Percentiles rank a stretch among this genome's conserved stretches.
Conservation (phyloP, 1,140 invertebrate species). For the Solenopsis invicta region DNA sequence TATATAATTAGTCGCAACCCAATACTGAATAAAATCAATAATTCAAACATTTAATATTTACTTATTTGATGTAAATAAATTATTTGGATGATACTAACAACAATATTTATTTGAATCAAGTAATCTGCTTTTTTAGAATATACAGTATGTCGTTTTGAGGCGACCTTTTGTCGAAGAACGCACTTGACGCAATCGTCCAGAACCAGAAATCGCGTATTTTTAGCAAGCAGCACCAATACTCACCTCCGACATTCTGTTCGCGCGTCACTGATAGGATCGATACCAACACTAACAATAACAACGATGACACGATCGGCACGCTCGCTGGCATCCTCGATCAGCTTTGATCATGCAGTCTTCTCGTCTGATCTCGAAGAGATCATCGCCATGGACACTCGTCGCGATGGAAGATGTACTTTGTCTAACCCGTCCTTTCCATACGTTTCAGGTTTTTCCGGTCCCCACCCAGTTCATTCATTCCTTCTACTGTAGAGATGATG, state of each 20-base stretch:
- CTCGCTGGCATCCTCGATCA: background rate
- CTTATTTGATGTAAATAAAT: too few species aligned
- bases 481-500: background rate
- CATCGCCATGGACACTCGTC: too few species aligned
- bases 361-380: background rate
- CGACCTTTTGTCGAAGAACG: background rate
- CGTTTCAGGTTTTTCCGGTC: conserved; percentile 22
- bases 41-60: too few species aligned
- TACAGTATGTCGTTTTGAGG: background rate
- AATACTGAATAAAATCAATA: too few species aligned
- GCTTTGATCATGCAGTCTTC: too few species aligned
- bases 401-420: conserved; percentile 6
- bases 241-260: conserved; percentile 26
- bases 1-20: too few species aligned
- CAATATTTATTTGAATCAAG: too few species aligned
- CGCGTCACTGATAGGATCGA: background rate
- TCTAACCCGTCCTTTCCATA: background rate
- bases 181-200: background rate
- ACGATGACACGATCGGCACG: background rate
- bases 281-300: background rate
- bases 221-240: background rate
- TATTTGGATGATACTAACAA: too few species aligned
- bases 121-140: too few species aligned
- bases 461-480: background rate
- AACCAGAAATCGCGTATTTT: background rate